Conservation (phyloP, 1,140 invertebrate genomes). For the Contarinia nasturtii region DNA sequence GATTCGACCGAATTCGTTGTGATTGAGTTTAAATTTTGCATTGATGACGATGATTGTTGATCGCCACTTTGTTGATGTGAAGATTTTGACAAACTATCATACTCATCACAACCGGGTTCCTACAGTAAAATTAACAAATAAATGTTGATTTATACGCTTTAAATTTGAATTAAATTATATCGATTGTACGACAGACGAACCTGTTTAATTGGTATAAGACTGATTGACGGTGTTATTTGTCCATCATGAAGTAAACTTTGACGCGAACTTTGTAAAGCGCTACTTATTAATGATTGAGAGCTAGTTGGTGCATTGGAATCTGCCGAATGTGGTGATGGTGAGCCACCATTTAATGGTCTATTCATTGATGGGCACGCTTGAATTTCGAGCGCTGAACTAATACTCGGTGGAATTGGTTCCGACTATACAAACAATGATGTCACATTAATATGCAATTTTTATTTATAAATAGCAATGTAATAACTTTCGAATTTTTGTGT, state of each 20-base stretch:
- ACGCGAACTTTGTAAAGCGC: slow-evolving; percentile 10
- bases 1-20: not conserved
- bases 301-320: slow-evolving; percentile 50
- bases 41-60: slow-evolving; percentile 1
- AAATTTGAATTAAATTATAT: no score
- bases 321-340: slow-evolving; percentile 55
- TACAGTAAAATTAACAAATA: not conserved
- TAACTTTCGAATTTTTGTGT: no score
- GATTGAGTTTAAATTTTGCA: not conserved
- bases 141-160: not conserved
- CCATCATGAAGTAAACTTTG: slow-evolving; percentile 16
- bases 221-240: slow-evolving; percentile 62
- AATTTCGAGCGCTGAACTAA: slow-evolving; percentile 1
- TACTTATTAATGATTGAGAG: slow-evolving; percentile 28
- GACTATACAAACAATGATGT: not conserved
- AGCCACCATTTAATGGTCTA: slow-evolving; percentile 26
- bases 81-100: slow-evolving; percentile 5
- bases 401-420: not conserved
- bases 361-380: slow-evolving; percentile 11
- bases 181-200: slow-evolving; percentile 18
- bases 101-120: slow-evolving; percentile 24
- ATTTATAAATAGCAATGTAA: no score
- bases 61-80: not conserved
- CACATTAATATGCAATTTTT: no score
- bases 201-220: slow-evolving; percentile 71